Evolutionary conservation across 2,797 vertebrate genomes (phyloP).

Genomic region (Sebastes alutus): DNA sequence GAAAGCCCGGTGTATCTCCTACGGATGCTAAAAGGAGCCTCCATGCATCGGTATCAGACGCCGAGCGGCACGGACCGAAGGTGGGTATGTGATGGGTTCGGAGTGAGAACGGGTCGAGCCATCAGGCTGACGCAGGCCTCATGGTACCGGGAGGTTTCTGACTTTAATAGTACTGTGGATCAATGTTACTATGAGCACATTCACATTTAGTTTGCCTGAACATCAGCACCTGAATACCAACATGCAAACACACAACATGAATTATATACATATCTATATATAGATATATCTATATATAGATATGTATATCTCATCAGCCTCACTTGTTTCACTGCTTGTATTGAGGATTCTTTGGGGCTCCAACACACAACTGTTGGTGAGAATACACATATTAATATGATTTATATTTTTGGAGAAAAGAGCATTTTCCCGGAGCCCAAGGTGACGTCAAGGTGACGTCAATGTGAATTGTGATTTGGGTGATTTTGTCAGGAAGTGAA

Average conservation of each 20-base stretch:
- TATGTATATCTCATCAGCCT: too few relatives aligned
- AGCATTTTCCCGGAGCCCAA: background rate
- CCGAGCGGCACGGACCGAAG: too few relatives aligned
- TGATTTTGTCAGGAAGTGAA: background rate
- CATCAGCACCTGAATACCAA: background rate
- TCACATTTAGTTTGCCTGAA: background rate
- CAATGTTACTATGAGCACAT: background rate
- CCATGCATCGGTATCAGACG: too few relatives aligned
- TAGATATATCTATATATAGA: too few relatives aligned
- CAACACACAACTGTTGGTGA: background rate
- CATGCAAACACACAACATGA: background rate
- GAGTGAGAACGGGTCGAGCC: too few relatives aligned
- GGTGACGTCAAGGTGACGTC: background rate
- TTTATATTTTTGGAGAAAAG: background rate
- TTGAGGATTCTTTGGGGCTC: too few relatives aligned
- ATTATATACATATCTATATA: background rate
- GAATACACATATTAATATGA: background rate
- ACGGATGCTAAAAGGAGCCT: too few relatives aligned
- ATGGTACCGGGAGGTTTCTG: too few relatives aligned
- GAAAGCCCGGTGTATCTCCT: too few relatives aligned
- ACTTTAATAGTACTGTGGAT: too few relatives aligned
- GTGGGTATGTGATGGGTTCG: too few relatives aligned
- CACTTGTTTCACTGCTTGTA: background rate
- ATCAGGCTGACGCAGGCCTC: too few relatives aligned
- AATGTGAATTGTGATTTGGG: background rate